Conservation (phyloP, 2,888 invertebrate genomes). For the Platycheirus rosarum region DNA sequence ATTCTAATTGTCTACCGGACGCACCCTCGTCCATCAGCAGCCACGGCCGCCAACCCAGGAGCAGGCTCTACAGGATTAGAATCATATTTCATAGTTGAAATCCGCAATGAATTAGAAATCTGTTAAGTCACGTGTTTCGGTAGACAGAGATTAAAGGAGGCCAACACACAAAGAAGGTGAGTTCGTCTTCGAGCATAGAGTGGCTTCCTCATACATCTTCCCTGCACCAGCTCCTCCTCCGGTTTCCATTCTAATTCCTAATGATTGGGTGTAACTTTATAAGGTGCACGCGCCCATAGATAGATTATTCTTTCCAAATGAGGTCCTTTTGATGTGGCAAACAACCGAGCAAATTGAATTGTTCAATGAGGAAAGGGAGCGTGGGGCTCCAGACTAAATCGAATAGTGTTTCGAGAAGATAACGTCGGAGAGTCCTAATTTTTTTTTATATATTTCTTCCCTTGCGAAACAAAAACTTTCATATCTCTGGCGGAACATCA, state of each 20-base stretch:
- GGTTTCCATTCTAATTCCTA: slow-evolving; percentile 67
- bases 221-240: slow-evolving; percentile 3
- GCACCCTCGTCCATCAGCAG: slow-evolving; percentile 38
- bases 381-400: neutral
- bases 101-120: slow-evolving; percentile 74
- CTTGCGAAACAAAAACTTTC: slow-evolving; percentile 44
- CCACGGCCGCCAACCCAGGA: neutral
- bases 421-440: slow-evolving; percentile 61
- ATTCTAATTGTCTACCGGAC: slow-evolving; percentile 21
- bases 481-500: slow-evolving; percentile 46
- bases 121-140: slow-evolving; percentile 74
- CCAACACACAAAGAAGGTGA: slow-evolving; percentile 56
- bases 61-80: slow-evolving; percentile 47
- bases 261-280: slow-evolving; percentile 81
- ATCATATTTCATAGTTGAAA: slow-evolving; percentile 72
- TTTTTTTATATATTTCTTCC: slow-evolving; percentile 56
- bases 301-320: slow-evolving; percentile 64
- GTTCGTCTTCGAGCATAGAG: slow-evolving; percentile 10
- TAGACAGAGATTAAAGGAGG: slow-evolving; percentile 73
- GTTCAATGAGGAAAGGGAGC: slow-evolving; percentile 41
- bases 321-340: slow-evolving; percentile 74
- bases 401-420: slow-evolving; percentile 65
- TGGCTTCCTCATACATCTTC: slow-evolving; percentile 52
- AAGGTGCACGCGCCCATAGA: slow-evolving; percentile 82
- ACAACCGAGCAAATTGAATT: slow-evolving; percentile 71